Conservation (phyloP, 2,797 vertebrate genomes). For the Ctenopoma multispine region DNA sequence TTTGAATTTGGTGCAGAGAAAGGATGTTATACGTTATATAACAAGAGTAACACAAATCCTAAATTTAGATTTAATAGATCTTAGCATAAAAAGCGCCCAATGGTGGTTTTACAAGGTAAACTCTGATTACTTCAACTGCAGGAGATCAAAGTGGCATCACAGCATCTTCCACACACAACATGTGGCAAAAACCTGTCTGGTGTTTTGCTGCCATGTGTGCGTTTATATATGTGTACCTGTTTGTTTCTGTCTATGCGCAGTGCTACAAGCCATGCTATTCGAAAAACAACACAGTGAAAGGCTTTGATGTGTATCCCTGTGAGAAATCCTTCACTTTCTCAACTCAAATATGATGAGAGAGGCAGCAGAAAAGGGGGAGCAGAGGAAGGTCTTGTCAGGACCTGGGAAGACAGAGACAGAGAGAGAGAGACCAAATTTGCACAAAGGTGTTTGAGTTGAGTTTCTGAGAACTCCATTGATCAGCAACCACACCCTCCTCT, state of each 20-base stretch:
- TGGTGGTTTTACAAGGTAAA: conserved; percentile 1
- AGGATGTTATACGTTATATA: neutral
- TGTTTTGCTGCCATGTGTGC: conserved; percentile 7
- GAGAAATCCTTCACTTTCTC: conserved; percentile 37
- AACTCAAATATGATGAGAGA: conserved; percentile 41
- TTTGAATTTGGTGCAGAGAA: neutral
- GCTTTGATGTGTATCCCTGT: conserved; percentile 53
- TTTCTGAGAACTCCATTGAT: conserved; percentile 82
- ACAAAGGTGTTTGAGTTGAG: conserved; percentile 49
- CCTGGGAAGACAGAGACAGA: conserved; percentile 16
- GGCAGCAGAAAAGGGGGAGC: neutral
- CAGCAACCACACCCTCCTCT: conserved; percentile 53
- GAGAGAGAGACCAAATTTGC: conserved; percentile 41
- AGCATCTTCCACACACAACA: conserved; percentile 11
- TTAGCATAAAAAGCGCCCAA: neutral
- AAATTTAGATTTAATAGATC: conserved; percentile 2
- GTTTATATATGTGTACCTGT: neutral
- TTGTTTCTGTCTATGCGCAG: conserved; percentile 3
- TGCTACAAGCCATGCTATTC: conserved; percentile 28
- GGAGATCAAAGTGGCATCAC: conserved; percentile 6
- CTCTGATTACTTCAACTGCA: conserved; percentile 8
- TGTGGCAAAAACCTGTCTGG: conserved; percentile 23
- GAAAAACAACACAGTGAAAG: conserved; percentile 36
- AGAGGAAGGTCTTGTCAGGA: conserved; percentile 16
- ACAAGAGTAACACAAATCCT: conserved; percentile 16